Evolutionary conservation across 2,797 vertebrate species (phyloP).

Genomic region (Phrynocephalus guinanensis): DNA sequence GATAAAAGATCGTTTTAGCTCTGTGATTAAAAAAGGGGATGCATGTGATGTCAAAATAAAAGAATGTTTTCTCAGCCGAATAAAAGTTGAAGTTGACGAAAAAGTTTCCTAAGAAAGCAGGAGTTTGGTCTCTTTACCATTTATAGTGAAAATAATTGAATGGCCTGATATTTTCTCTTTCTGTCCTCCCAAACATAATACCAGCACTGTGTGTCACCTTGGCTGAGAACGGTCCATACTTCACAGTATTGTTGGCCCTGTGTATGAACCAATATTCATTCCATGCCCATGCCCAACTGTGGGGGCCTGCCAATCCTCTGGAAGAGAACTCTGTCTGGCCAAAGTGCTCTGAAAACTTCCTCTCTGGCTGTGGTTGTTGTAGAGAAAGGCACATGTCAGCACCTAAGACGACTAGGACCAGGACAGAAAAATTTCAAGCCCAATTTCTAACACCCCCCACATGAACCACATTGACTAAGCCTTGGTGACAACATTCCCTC

Average conservation of each 20-base stretch:
- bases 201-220: conserved; percentile 24
- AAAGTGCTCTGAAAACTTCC: neutral
- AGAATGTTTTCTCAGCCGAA: conserved; percentile 76
- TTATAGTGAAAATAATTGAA: conserved; percentile 76
- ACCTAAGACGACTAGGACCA: neutral
- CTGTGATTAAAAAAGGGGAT: conserved; percentile 72
- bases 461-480: too few species aligned
- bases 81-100: conserved; percentile 73
- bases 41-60: conserved; percentile 74
- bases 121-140: conserved; percentile 77
- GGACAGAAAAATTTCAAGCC: neutral
- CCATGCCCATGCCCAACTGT: neutral
- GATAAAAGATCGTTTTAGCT: conserved; percentile 75
- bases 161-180: conserved; percentile 43
- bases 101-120: conserved; percentile 73
- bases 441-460: neutral
- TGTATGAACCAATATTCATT: neutral
- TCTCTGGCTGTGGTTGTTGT: neutral
- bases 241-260: neutral
- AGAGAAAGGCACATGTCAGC: neutral
- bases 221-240: conserved; percentile 15
- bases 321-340: neutral
- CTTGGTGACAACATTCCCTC: neutral
- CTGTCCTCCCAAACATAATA: conserved; percentile 2
- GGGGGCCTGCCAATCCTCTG: neutral